Evolutionary conservation across 2,888 invertebrate species (phyloP), one percentile per base, ranked within the genome.

Genomic region (Lycaena phlaeas): DNA sequence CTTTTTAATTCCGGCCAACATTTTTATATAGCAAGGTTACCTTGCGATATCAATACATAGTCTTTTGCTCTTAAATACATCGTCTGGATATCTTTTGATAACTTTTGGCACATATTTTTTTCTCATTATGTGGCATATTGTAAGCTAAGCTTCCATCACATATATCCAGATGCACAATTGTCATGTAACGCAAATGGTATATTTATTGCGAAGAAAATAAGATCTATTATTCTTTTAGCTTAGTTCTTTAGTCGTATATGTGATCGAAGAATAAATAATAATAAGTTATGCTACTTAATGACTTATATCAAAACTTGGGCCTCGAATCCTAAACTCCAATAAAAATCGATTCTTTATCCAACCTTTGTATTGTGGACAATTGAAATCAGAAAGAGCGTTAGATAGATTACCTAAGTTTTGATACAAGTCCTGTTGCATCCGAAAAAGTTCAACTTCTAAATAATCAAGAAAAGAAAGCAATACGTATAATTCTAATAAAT

Each of bases 401-500:
- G 3, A 17, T 10, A 15, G 10, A 31, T 5, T 17, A 6, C 10
- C 6, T 17, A 34, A 7, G 4, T 34, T 31, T 34, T 34, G 9
- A 7, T 7, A 34, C 18, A n/a, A n/a, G n/a, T 22, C 18, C 18
- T 2, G 7, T 17, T 31, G 34, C 34, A 34, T 34, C 22, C 11
- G 22, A 7, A 22, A 22, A 22, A 22, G 22, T 18, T 12, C 34
- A 34, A 34, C 22, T 22, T 34, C 34, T 34, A 34, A 29, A 34
- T 18, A 34, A 34, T 18, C 11, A 34, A 34, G 18, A 34, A 34
- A 34, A 34, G 11, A 34, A 34, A 34, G 34, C 34, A 7, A 3
- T 34, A 22, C 11, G 5, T n/a, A 34, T 9, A 22, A 14, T 42
- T 58, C 58, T 57, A 62, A 57, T 64, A 54, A 63, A 59, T 68